Evolutionary conservation across 2,113 vertebrate species (phyloP), one percentile per base, ranked within the genome.

Genomic region (Mesitornis unicolor): DNA sequence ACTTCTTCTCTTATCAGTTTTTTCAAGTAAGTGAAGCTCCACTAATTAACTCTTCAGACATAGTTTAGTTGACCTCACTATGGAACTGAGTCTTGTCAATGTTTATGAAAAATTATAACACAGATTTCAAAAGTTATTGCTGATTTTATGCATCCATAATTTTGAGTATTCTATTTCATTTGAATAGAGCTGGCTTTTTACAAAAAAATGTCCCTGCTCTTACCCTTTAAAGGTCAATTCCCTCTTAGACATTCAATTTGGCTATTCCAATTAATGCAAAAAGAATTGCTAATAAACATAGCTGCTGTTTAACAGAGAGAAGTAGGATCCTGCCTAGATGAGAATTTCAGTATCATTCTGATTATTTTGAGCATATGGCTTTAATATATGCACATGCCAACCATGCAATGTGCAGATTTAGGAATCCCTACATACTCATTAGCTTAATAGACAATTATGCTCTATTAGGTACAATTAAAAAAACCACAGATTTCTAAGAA

Each of bases 401-500:
- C 36, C 60, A 80, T 35, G 57, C 36, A 95, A 83, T 70, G 84
- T 94, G 83, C 89, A 77, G 47, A 79, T 96, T 95, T 95, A 97
- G 91, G 89, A 94, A 96, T 95, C 79, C 45, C 87, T 76, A 63
- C 35, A 21, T 90, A 36, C n/a, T 93, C 95, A 94, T 96, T 96
- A 96, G 88, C 53, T 95, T 97, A 96, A 86, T 91, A 96, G 87
- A 93, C 22, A 97, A 91, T 97, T 97, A 93, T n/a, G 29, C 14
- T 84, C 38, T 29, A 80, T 91, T 90, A 84, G 79, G 38, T 92
- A 70, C 53, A 18, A 74, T 71, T 81, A 81, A 93, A 81, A 93
- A 87, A 91, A 51, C 28, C 33, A 84, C 56, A 93, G 64, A 35
- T 87, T 84, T 95, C 84, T 90, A 95, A 95, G 75, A 95, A 97